Base-by-base conservation (phyloP, 2,797 vertebrate genomes). In the Parauchenoglanis punctatus region DNA sequence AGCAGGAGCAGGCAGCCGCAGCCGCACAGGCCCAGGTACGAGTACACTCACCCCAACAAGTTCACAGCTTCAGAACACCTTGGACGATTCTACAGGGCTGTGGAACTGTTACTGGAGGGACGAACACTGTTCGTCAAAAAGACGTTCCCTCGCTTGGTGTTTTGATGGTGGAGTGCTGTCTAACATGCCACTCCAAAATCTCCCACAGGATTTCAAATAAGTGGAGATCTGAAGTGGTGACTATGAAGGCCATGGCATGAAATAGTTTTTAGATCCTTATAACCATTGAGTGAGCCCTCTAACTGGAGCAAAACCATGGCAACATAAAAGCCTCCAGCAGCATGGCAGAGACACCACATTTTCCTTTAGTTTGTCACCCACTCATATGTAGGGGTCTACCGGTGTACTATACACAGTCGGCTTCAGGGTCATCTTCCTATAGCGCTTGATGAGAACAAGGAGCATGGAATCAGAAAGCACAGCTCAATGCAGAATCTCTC, bases 11-110 rank as follows among this genome's bases (percentile, higher is more conserved):
- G 0, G 92, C 91, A 0, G 93, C 77, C 0, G 90, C 87, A 6
- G 93, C 91, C 0, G 92, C 93, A 63, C 96, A 96, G 91, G 96
- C 92, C 88, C 97, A 97, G 97, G 98, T 97, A 92, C 18, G 86
- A 76, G 87, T 0, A n/a, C 90, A 8, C 46, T 4, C 46, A 49
- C 31, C 31, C 31, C 31, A 31, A 31, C 31, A 31, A 31, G 31
- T 31, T 31, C 31, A 1, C 23, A n/a, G 40, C 17, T 72, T 44
- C 18, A 72, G 35, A 11, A 4, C 18, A 23, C 5, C 35, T 2
- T 44, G 31, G 17, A 18, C 20, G 68, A 72, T 40, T 44, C 40
- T 28, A 54, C 15, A 31, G 52, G 46, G 49, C 44, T 44, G 31
- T 70, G 17, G 17, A 70, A 40, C 7, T 70, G 6, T 31, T 6